Base-by-base conservation (phyloP, 1,140 invertebrate species). In the Scaptomyza montana region DNA sequence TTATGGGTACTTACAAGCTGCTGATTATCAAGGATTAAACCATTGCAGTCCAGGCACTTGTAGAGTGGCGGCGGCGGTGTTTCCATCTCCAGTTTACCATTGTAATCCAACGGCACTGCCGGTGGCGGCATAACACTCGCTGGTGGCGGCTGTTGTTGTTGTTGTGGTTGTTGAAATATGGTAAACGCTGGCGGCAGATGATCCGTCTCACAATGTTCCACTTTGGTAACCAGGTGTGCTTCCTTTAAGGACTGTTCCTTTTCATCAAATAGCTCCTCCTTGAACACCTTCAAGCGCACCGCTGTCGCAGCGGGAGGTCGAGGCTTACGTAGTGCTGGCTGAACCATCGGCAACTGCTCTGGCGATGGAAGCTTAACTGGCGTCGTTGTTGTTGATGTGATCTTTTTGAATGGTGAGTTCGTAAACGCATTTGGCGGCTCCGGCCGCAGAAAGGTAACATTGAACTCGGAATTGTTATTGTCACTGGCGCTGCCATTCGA, bases 11-110 rank as follows among this genome's bases (percentile, higher is more conserved):
- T 64, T 30, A 86, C 60, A 7, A 87, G 73, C 25, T 89, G 75
- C 5, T 56, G 55, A 25, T 64, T 87, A n/a, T 87, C 78, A 45
- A 91, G 41, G n/a, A 89, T 49, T 41, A 90, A 13, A 13, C 74
- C 76, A 51, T 91, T 80, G 70, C 90, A 91, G 62, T 91, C 90
- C 7, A 90, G 65, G 67, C 90, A 91, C 74, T 91, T 91, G 71
- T 86, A 80, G 0, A 78, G 51, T 6, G 80, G 85, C 19, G 56
- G 60, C n/a, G 77, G 73, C 13, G 39, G 55, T 8, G 55, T 10
- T 49, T 89, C 77, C 2, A 85, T 36, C 28, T 82, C 69, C 30
- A 84, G 25, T 59, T 81, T 80, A 12, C 10, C 36, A 39, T 25
- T 49, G 1, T 12, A 10, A 28, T 76, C 78, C 21, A 13, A 12